Evolutionary conservation across 2,113 vertebrate genomes (phyloP).

Genomic region (Cavia aperea): DNA sequence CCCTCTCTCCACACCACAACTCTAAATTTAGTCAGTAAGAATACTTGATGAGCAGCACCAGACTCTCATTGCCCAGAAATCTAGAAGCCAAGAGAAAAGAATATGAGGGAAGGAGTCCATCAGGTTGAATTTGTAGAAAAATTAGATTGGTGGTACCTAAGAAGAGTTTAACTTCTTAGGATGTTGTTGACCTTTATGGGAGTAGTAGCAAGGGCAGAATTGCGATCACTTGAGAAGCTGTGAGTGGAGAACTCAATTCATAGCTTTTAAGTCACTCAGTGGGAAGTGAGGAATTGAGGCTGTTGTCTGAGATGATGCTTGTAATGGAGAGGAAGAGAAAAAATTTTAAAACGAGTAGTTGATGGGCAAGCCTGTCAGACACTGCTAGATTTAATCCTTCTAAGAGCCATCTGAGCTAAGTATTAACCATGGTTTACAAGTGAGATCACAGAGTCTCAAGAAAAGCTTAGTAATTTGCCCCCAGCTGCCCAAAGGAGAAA

Average conservation of each 20-base stretch:
- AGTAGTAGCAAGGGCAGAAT: neutral
- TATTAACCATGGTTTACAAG: constrained; percentile 8
- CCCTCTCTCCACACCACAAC: neutral
- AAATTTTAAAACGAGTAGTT: neutral
- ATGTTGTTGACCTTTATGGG: neutral
- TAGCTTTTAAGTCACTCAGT: neutral
- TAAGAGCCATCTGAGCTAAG: neutral
- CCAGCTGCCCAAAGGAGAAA: neutral
- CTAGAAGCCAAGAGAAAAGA: neutral
- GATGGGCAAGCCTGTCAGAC: neutral
- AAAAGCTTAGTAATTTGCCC: constrained; percentile 3
- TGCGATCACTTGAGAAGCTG: neutral
- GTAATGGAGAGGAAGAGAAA: neutral
- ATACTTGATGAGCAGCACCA: neutral
- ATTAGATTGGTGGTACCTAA: neutral
- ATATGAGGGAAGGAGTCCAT: neutral
- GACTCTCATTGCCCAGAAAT: neutral
- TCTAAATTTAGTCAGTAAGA: neutral
- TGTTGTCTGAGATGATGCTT: neutral
- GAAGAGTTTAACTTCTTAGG: neutral
- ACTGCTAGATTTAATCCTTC: constrained; percentile 30
- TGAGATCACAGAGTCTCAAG: constrained; percentile 17
- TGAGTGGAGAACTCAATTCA: neutral
- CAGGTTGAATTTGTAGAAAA: neutral
- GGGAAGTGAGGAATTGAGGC: neutral